These are phyloP conservation scores for Rapana venosa DNA, from an alignment of 2,888 invertebrate genomes.

Conservation along the genomic window DNA sequence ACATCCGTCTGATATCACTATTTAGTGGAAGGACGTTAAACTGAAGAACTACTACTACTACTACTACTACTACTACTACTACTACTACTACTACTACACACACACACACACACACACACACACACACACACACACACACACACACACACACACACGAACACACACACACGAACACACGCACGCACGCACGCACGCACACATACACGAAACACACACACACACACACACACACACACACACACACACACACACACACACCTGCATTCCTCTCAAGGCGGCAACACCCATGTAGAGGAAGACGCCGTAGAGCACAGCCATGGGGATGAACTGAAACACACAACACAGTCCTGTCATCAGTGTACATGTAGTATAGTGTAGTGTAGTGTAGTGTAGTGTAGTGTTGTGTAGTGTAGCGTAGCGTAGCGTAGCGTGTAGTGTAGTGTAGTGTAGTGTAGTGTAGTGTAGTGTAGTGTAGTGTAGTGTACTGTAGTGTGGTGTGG, in stretches of 20 bases:
- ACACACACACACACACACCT: conserved; percentile 66
- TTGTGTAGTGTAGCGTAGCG: no score
- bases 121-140: conserved; percentile 6
- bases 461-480: no score
- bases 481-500: no score
- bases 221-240: not conserved
- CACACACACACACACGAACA: not conserved
- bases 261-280: conserved; percentile 93
- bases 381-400: no score
- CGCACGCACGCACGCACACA: not conserved
- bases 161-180: not conserved
- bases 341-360: not conserved
- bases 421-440: no score
- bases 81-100: not conserved
- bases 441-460: no score
- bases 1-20: no score
- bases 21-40: no score
- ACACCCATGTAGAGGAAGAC: conserved; percentile 99
- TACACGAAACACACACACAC: not conserved
- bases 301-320: conserved; percentile 98
- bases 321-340: conserved; percentile 84
- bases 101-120: conserved; percentile 15
- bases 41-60: not conserved
- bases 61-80: no score
- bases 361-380: no score